These are phyloP conservation scores for Pycnonotus jocosus DNA, from an alignment of 2,113 vertebrate species.

Conservation along the genomic window DNA sequence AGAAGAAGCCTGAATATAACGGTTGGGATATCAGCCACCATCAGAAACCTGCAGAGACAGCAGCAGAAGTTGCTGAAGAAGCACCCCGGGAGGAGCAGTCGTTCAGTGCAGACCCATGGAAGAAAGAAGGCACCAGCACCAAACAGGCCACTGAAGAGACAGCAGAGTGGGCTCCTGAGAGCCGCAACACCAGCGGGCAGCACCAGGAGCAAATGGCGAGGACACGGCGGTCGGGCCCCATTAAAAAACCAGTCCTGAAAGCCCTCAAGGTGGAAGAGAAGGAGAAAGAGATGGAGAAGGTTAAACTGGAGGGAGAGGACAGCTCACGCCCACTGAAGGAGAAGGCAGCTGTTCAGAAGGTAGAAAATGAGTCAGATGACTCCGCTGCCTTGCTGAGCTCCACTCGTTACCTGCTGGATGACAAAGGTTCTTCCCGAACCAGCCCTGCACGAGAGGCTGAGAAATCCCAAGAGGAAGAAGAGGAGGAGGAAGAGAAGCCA, in stretches of 20 bases:
- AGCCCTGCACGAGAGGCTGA: constrained; percentile 59
- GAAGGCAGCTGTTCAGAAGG: constrained; percentile 67
- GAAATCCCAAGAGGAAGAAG: constrained; percentile 70
- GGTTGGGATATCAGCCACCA: constrained; percentile 72
- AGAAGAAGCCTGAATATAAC: constrained; percentile 77
- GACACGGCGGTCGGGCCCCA: constrained; percentile 87
- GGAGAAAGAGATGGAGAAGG: constrained; percentile 90
- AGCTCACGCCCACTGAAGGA: constrained; percentile 70
- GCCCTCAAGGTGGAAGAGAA: constrained; percentile 97
- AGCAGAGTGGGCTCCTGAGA: constrained; percentile 78
- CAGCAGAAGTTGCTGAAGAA: constrained; percentile 65
- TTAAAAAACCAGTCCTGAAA: constrained; percentile 96
- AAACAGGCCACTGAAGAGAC: constrained; percentile 70
- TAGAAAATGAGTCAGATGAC: constrained; percentile 74
- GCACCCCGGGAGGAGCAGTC: constrained; percentile 71
- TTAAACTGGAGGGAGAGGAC: constrained; percentile 80
- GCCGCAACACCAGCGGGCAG: constrained; percentile 67
- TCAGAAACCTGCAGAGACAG: constrained; percentile 69
- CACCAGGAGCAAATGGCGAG: constrained; percentile 81
- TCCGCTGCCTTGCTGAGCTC: constrained; percentile 65
- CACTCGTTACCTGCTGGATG: constrained; percentile 54
- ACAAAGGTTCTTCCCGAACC: constrained; percentile 65
- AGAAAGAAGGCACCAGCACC: constrained; percentile 74
- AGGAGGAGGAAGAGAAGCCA: constrained; percentile 70
- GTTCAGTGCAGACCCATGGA: constrained; percentile 78